Base-by-base conservation (phyloP, 1,140 invertebrate genomes). In the Meloidogyne exigua region DNA sequence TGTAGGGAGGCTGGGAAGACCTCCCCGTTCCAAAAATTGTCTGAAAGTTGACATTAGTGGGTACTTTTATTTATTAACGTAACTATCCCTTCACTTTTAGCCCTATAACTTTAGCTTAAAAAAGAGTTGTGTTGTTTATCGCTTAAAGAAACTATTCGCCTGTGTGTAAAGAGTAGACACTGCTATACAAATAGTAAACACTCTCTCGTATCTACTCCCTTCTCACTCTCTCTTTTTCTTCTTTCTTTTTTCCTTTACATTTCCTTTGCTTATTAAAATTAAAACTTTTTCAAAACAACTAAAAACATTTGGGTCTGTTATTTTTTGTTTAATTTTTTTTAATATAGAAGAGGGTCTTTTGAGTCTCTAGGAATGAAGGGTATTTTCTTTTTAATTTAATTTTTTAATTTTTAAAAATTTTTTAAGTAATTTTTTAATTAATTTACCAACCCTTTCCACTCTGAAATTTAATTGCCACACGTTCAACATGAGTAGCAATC, bases 401-500 rank as follows among this genome's bases (percentile, higher is more conserved):
- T 32, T 3, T 3, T 32, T 32, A n/a, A n/a, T n/a, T n/a, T n/a
- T n/a, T n/a, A n/a, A n/a, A n/a, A n/a, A n/a, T n/a, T n/a, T n/a
- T n/a, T n/a, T n/a, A n/a, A n/a, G n/a, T n/a, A 32, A 32, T 32
- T 3, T 32, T 32, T 32, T 32, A 28, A n/a, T 49, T 63, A 28
- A 64, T n/a, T 26, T 36, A 42, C 21, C 39, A 42, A 68, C 15
- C 66, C 21, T 36, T 68, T 68, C 39, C 15, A 9, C 66, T 18
- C 15, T 21, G 18, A 42, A 68, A 36, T 68, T 68, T 68, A 42
- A 32, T 42, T 21, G 66, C 66, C 18, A 68, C 28, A 68, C 28
- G 66, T 9, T 42, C 66, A 68, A 68, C 66, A 32, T 32, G 49
- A 57, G 18, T 57, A n/a, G 49, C 49, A 68, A 68, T 36, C 72